Percentiles rank a stretch among this genome's conserved stretches.
Evolutionary conservation across 1,140 invertebrate species (phyloP).

Genomic region (Euschistus heros): DNA sequence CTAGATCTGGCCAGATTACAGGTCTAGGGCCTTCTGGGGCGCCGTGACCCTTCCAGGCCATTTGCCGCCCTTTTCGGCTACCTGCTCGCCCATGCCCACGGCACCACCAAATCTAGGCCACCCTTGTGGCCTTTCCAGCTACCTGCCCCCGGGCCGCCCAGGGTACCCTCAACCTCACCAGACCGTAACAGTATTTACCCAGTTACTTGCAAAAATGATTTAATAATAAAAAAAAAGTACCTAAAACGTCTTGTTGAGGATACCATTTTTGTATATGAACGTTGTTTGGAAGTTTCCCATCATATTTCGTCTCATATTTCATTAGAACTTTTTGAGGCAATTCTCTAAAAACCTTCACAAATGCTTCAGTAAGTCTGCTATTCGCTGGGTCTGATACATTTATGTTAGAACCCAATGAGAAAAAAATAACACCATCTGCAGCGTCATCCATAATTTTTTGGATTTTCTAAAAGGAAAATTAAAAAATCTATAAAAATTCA

Average conservation of each 20-base stretch:
- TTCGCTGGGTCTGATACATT: conserved; percentile 46
- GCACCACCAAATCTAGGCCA: too few relatives aligned
- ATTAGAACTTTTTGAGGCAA: conserved; percentile 50
- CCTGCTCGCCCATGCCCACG: too few relatives aligned
- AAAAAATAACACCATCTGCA: conserved; percentile 45
- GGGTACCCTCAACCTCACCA: too few relatives aligned
- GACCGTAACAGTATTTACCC: too few relatives aligned
- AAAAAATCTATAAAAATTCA: not conserved
- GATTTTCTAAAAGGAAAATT: conserved; percentile 40
- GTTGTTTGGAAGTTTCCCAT: conserved; percentile 43
- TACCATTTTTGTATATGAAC: conserved; percentile 53
- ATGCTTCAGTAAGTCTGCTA: conserved; percentile 37
- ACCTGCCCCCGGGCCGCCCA: too few relatives aligned
- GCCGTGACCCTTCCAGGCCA: too few relatives aligned
- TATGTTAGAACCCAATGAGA: conserved; percentile 59
- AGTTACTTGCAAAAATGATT: too few relatives aligned
- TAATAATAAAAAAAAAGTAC: conserved; percentile 38
- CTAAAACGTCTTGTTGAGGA: conserved; percentile 56
- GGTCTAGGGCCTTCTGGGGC: too few relatives aligned
- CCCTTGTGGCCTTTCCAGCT: too few relatives aligned
- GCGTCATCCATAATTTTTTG: conserved; percentile 47
- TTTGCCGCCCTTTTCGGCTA: too few relatives aligned
- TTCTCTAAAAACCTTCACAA: conserved; percentile 43
- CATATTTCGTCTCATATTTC: conserved; percentile 51
- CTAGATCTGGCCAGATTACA: too few relatives aligned